Percentiles rank a stretch among this genome's conserved stretches.
Evolutionary conservation across 2,888 invertebrate species (phyloP).

Genomic region (Proisotoma minuta): DNA sequence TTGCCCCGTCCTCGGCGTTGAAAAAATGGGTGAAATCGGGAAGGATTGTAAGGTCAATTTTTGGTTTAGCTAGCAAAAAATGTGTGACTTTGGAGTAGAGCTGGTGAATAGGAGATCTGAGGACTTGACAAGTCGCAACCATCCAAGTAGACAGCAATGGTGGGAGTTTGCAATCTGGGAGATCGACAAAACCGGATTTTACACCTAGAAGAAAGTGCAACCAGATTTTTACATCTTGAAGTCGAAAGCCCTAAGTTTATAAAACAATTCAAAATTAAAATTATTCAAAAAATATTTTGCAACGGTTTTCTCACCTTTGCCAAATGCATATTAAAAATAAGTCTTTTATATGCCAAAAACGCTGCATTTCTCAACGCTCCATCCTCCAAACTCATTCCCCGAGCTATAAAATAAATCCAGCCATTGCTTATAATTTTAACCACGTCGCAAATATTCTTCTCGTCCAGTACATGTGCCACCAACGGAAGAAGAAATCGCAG

Average conservation of each 20-base stretch:
- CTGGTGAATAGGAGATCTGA: slow-evolving; percentile 36
- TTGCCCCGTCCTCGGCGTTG: slow-evolving; percentile 43
- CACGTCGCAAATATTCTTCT: slow-evolving; percentile 44
- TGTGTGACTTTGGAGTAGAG: slow-evolving; percentile 39
- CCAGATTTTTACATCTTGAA: slow-evolving; percentile 42
- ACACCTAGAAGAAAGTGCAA: slow-evolving; percentile 42
- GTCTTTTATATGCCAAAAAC: slow-evolving; percentile 36
- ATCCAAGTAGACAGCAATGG: slow-evolving; percentile 41
- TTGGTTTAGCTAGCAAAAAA: slow-evolving; percentile 40
- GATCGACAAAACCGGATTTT: slow-evolving; percentile 31
- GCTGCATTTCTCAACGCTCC: slow-evolving; percentile 27
- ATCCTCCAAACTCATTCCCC: slow-evolving; percentile 38
- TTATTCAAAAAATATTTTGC: neutral
- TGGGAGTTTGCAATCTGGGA: slow-evolving; percentile 33
- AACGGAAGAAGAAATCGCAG: slow-evolving; percentile 40
- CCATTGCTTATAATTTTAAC: slow-evolving; percentile 38
- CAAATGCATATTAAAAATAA: slow-evolving; percentile 38
- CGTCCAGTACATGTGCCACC: slow-evolving; percentile 39
- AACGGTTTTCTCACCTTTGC: slow-evolving; percentile 23
- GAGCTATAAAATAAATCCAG: slow-evolving; percentile 43
- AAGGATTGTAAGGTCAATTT: slow-evolving; percentile 38
- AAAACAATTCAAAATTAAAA: neutral
- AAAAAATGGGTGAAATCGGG: slow-evolving; percentile 44
- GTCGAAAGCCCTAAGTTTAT: slow-evolving; percentile 21
- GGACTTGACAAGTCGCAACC: slow-evolving; percentile 37